Evolutionary conservation across 2,797 vertebrate genomes (phyloP), one percentile per base, ranked within the genome.

Genomic region (Sylvia borin): DNA sequence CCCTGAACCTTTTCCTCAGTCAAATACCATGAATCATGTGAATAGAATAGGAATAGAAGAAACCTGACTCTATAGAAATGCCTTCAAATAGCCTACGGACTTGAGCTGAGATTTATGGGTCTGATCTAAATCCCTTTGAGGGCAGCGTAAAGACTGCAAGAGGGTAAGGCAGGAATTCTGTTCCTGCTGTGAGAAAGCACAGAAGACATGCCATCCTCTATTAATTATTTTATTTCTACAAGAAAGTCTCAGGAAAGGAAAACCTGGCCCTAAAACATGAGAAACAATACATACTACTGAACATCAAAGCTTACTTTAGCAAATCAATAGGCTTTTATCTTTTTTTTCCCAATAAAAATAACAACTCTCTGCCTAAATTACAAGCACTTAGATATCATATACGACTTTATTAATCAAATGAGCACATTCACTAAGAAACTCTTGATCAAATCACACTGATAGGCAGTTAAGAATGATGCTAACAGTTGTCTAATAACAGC

Each of bases 61-160:
- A 95, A 91, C 10, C 32, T 9, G 68, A 85, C 64, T 83, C 89
- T 67, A n/a, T 5, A 85, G 74, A 74, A 90, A 74, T 34, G 75
- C 75, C 72, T 95, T 91, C 75, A 91, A 80, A 85, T 10, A 91
- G 54, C 75, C 72, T 47, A 53, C 27, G 22, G 91, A 93, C 94
- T 47, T 3, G 45, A 91, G 71, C 51, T 64, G 68, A 89, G 85
- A 90, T 91, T 90, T 90, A 91, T 26, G 48, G 42, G 79, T 85
- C 85, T 85, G 85, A 80, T 80, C 50, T 81, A 93, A 94, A 89
- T 55, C 50, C 65, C 65, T 91, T 68, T 72, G 85, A 93, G 91
- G 50, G 34, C 57, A 91, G 45, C 15, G 53, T 51, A 92, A 87
- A 92, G 78, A 64, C 42, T 0, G 0, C 43, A 91, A 42, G 11